Base-by-base conservation (phyloP, 2,113 vertebrate genomes). In the Odocoileus virginianus region DNA sequence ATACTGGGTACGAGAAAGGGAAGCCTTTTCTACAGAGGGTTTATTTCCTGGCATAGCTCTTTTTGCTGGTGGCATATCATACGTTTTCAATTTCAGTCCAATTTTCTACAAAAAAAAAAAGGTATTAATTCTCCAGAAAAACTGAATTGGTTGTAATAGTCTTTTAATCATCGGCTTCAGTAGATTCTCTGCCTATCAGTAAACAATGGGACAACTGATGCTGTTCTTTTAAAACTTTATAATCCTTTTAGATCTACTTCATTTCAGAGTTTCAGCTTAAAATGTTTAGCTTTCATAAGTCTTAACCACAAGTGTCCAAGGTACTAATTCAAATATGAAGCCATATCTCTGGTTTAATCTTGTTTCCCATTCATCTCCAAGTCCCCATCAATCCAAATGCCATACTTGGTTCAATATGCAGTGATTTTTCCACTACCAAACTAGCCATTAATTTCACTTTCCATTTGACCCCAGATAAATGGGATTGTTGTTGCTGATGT, bases 111-210 rank as follows among this genome's bases (percentile, higher is more conserved):
- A 87, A 60, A 74, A 76, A 58, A 87, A 81, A 79, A 27, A 76
- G 71, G 54, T 83, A 93, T 83, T 93, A 94, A 95, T 96, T 87
- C 40, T 91, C 52, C 45, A 27, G 27, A 93, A 95, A 92, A 92
- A 79, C 57, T 92, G 47, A 97, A 25, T 57, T 94, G 78, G 89
- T 82, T 87, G 52, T 43, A 92, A 96, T 47, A 43, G 79, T 40
- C 91, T 97, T 98, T 92, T 96, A 96, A 97, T 97, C 88, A 95
- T 97, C 40, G 23, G 81, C 33, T 97, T 95, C 71, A 54, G 84
- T 74, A 92, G 81, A 94, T 30, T 89, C 57, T 79, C 87, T 21
- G 43, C 40, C 89, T 92, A 67, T 94, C 96, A 97, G 94, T 52
- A 96, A 90, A 93, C 86, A 97, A 89, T 91, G 33, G 64, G 61